Evolutionary conservation across 64 coral and sea anemone genomes (phyloP).

Genomic region (Stichodactyla mertensii): DNA sequence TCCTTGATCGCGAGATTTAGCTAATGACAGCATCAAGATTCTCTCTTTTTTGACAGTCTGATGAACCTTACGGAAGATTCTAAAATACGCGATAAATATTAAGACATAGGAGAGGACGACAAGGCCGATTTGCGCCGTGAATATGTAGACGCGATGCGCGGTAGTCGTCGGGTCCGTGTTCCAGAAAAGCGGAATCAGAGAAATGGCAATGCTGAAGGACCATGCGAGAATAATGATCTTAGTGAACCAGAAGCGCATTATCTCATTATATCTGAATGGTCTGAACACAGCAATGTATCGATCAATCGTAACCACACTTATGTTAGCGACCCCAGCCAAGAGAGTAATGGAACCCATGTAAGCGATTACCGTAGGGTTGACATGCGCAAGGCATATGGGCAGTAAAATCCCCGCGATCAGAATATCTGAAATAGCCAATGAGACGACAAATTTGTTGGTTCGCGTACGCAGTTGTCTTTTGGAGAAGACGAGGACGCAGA

Average conservation of each 20-base stretch:
- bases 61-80: slow-evolving; percentile 32
- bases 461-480: slow-evolving; percentile 18
- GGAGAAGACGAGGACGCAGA: slow-evolving; percentile 21
- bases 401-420: slow-evolving; percentile 31
- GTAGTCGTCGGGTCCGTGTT: background rate
- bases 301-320: slow-evolving; percentile 34
- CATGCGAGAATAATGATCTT: slow-evolving; percentile 22
- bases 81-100: slow-evolving; percentile 3
- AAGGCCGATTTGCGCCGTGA: background rate
- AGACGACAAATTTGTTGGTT: slow-evolving; percentile 40
- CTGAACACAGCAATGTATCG: slow-evolving; percentile 34
- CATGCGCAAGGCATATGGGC: slow-evolving; percentile 2
- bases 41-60: slow-evolving; percentile 10
- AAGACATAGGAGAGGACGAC: slow-evolving; percentile 29
- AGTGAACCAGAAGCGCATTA: background rate
- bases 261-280: slow-evolving; percentile 32
- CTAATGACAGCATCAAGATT: background rate
- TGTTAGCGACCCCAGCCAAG: slow-evolving; percentile 36
- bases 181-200: slow-evolving; percentile 41
- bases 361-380: background rate
- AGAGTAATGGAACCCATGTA: slow-evolving; percentile 31
- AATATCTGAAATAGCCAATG: slow-evolving; percentile 40
- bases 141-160: slow-evolving; percentile 28
- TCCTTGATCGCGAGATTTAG: background rate
- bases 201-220: background rate